These are phyloP conservation scores for Lutraria rhynchaena DNA, from an alignment of 1,140 invertebrate species.

Conservation along the genomic window DNA sequence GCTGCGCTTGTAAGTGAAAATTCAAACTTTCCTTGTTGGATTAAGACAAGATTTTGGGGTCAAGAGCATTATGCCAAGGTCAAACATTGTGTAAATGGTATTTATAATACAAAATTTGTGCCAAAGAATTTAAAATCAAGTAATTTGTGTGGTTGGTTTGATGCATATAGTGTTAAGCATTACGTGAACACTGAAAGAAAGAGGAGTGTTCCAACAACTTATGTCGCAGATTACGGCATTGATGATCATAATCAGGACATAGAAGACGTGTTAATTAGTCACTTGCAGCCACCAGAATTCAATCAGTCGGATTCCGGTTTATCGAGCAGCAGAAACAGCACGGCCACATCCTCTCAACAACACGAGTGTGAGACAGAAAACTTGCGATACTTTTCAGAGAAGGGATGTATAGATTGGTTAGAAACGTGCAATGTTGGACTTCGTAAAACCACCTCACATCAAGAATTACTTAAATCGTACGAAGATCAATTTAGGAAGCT, in stretches of 20 bases:
- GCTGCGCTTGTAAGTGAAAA: not conserved
- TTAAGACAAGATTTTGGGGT: slow-evolving; percentile 4
- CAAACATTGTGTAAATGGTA: slow-evolving; percentile 15
- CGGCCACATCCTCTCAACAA: slow-evolving; percentile 33
- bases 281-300: slow-evolving; percentile 4
- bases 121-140: slow-evolving; percentile 8
- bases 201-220: not conserved
- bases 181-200: not conserved
- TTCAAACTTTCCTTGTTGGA: not conserved
- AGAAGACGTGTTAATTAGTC: slow-evolving; percentile 39
- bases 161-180: slow-evolving; percentile 51
- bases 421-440: slow-evolving; percentile 19
- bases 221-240: not conserved
- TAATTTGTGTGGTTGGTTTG: slow-evolving; percentile 44
- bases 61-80: not conserved
- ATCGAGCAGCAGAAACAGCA: slow-evolving; percentile 46
- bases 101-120: slow-evolving; percentile 43
- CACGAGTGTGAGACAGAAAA: slow-evolving; percentile 14
- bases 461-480: slow-evolving; percentile 21
- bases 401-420: slow-evolving; percentile 57
- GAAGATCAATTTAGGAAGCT: slow-evolving; percentile 14
- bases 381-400: slow-evolving; percentile 48
- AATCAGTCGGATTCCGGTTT: slow-evolving; percentile 21
- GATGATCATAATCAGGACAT: slow-evolving; percentile 48
- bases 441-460: slow-evolving; percentile 7